phyloP scores from a whole-genome alignment of 2,888 invertebrate genomes.

The Mythimna impura region DNA sequence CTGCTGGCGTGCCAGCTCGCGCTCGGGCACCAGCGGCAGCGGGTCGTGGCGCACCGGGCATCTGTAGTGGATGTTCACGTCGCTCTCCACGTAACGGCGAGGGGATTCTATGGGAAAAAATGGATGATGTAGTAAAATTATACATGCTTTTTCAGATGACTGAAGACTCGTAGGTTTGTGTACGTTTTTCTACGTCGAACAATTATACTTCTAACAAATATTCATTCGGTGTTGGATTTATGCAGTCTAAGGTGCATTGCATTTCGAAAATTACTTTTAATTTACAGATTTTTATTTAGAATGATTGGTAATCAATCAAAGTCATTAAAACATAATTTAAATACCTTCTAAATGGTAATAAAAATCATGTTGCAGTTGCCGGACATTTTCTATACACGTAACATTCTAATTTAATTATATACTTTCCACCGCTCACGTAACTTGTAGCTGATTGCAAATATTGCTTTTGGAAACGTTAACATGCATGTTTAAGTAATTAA shows the following conservation, averaged over 20 bases:
- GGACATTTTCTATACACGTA: constrained; percentile 52
- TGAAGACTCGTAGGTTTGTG: background rate
- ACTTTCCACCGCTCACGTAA: constrained; percentile 68
- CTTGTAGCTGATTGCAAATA: constrained; percentile 57
- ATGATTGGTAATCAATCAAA: too few species aligned
- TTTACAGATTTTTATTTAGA: too few species aligned
- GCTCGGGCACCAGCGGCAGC: constrained; percentile 96
- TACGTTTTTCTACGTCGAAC: too few species aligned
- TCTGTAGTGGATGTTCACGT: constrained; percentile 98
- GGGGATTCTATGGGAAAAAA: constrained; percentile 92
- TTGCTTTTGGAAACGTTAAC: constrained; percentile 46
- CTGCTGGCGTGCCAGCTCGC: constrained; percentile 96
- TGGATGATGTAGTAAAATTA: constrained; percentile 10
- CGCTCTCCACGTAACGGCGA: constrained; percentile 96
- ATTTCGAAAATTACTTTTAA: too few species aligned
- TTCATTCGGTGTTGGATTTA: too few species aligned
- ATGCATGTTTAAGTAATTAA: constrained; percentile 17
- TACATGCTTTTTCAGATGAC: background rate
- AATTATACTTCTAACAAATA: too few species aligned
- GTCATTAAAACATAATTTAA: background rate
- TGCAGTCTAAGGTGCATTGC: too few species aligned
- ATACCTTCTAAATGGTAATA: background rate
- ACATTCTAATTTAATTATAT: constrained; percentile 57
- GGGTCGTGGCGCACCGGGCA: constrained; percentile 96
- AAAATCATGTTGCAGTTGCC: constrained; percentile 13